These are phyloP conservation scores for Lithobates sylvaticus DNA, from an alignment of 2,797 vertebrate genomes.

Conservation along the genomic window DNA sequence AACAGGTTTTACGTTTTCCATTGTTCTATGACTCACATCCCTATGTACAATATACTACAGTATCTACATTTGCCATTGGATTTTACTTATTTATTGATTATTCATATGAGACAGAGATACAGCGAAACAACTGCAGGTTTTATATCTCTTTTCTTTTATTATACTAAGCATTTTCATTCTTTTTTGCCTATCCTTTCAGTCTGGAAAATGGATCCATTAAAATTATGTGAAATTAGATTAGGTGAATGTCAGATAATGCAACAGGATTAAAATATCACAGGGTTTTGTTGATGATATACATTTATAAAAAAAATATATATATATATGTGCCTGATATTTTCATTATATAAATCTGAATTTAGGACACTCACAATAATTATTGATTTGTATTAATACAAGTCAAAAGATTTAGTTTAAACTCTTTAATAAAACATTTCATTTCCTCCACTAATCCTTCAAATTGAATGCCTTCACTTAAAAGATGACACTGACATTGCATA, in stretches of 20 bases:
- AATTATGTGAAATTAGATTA: background rate
- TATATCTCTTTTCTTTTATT: background rate
- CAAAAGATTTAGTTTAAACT: constrained; percentile 49
- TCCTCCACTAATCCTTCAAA: constrained; percentile 46
- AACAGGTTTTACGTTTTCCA: too few relatives aligned
- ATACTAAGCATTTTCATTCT: background rate
- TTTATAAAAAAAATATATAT: background rate
- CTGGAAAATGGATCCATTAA: background rate
- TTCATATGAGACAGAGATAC: background rate
- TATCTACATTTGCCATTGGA: background rate
- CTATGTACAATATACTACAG: background rate
- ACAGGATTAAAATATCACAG: background rate
- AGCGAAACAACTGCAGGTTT: background rate
- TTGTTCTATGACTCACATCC: background rate
- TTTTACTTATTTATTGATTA: background rate
- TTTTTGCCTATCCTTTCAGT: background rate
- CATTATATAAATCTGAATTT: constrained; percentile 30
- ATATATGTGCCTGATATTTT: background rate
- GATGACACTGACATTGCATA: constrained; percentile 91
- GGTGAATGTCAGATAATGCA: background rate
- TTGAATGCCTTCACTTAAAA: constrained; percentile 91
- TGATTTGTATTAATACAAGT: constrained; percentile 47
- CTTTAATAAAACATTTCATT: constrained; percentile 61
- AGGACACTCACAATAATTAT: constrained; percentile 25
- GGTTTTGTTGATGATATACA: background rate